Evolutionary conservation across 2,888 invertebrate species (phyloP), one percentile per base, ranked within the genome.

Genomic region (Sphecodes monilicornis): DNA sequence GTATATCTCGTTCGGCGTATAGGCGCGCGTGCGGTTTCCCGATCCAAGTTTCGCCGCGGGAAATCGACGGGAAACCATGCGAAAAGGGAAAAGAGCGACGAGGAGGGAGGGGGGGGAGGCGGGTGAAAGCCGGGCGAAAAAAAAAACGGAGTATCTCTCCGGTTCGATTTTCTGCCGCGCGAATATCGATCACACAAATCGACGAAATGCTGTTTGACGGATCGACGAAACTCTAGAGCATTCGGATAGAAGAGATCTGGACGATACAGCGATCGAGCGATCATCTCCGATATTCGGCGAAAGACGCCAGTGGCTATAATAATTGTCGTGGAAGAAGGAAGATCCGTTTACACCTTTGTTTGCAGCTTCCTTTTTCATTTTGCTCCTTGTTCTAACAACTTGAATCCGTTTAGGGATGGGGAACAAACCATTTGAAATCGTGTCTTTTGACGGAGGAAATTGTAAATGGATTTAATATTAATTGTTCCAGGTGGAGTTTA

Each of bases 1-100:
- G 36, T 22, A n/a, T 18, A 64, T 85, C 83, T 87, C 84, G 78
- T 84, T 86, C 84, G 80, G 80, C 64, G 32, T 79, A 50, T 80
- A 66, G 36, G 76, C 66, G 78, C 78, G 68, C 71, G 71, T 64
- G 46, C 78, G 75, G 78, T 66, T 32, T 36, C 32, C 22, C 74
- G 57, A 26, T 57, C 26, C n/a, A 57, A 26, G 13, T 57, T 57
- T 5, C 26, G 16, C 57, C 57, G 57, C 16, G 11, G 26, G 29
- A 60, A 60, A 29, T 29, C 64, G 32, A 64, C 18, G 26, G 46
- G 80, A 18, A n/a, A 57, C 13, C 50, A 5, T 43, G 29, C 18
- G 22, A 10, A n/a, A 69, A 29, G 18, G 10, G 13, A 32, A 32
- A 10, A 11, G n/a, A n/a, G 78, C 0, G 57, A 54, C n/a, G n/a